Conservation (phyloP, 2,888 invertebrate genomes). For the Noctua comes region DNA sequence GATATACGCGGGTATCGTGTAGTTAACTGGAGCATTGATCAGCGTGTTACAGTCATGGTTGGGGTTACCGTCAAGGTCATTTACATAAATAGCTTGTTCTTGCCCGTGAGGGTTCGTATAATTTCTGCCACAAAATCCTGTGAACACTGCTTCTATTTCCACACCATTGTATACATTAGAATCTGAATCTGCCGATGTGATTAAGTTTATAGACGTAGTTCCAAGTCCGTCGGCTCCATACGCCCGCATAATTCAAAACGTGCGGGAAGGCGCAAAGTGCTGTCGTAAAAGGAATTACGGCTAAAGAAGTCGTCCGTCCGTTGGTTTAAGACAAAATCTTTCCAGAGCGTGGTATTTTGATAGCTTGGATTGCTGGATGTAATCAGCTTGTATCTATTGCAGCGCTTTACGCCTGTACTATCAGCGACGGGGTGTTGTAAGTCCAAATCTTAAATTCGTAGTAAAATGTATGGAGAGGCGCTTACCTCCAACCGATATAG, state of each 20-base stretch:
- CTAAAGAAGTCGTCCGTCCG: conserved; percentile 70
- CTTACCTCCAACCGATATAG: conserved; percentile 74
- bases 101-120: conserved; percentile 93
- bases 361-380: conserved; percentile 69
- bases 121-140: conserved; percentile 90
- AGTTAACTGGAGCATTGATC: conserved; percentile 92
- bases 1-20: conserved; percentile 93
- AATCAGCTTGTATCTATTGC: conserved; percentile 80
- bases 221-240: conserved; percentile 77
- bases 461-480: conserved; percentile 56
- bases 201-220: conserved; percentile 73
- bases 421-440: conserved; percentile 71
- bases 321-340: conserved; percentile 75
- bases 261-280: conserved; percentile 59
- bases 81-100: conserved; percentile 83
- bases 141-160: conserved; percentile 90
- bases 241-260: conserved; percentile 76
- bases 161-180: conserved; percentile 90
- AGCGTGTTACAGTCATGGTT: conserved; percentile 90
- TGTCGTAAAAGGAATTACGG: conserved; percentile 69
- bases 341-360: conserved; percentile 75
- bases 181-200: conserved; percentile 77
- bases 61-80: not conserved
- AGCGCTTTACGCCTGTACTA: conserved; percentile 68
- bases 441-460: conserved; percentile 77